Conservation (phyloP, 2,113 vertebrate genomes). For the Malurus cyaneus region DNA sequence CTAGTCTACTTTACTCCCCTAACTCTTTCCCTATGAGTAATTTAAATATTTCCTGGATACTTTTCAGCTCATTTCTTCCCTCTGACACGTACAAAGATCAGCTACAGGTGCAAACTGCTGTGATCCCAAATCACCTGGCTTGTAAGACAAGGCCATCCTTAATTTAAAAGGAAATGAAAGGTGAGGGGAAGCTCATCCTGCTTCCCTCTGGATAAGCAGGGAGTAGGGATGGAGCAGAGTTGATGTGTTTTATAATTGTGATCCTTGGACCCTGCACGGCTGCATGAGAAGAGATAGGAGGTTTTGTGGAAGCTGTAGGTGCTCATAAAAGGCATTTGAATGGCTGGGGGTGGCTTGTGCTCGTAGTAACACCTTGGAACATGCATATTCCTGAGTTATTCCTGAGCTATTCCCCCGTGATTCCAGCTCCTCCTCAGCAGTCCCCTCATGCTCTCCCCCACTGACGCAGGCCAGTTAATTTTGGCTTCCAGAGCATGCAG, state of each 20-base stretch:
- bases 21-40: neutral
- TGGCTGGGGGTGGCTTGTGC: neutral
- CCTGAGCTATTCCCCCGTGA: neutral
- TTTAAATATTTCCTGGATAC: neutral
- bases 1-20: neutral
- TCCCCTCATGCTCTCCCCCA: neutral
- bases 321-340: neutral
- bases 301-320: neutral
- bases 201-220: neutral
- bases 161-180: neutral
- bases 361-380: neutral
- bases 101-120: neutral
- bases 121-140: neutral
- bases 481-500: neutral
- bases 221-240: neutral
- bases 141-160: neutral
- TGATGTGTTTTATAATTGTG: accelerated
- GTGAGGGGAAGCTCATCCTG: neutral
- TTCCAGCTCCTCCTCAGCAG: neutral
- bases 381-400: neutral
- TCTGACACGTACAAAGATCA: neutral
- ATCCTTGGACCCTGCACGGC: neutral
- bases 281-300: neutral
- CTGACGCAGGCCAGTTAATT: neutral
- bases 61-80: neutral